A percentile compares a stretch with the other conserved stretches of the same genome.
Conservation (phyloP, 2,797 vertebrate genomes). For the Cryptoblepharus egeriae region DNA sequence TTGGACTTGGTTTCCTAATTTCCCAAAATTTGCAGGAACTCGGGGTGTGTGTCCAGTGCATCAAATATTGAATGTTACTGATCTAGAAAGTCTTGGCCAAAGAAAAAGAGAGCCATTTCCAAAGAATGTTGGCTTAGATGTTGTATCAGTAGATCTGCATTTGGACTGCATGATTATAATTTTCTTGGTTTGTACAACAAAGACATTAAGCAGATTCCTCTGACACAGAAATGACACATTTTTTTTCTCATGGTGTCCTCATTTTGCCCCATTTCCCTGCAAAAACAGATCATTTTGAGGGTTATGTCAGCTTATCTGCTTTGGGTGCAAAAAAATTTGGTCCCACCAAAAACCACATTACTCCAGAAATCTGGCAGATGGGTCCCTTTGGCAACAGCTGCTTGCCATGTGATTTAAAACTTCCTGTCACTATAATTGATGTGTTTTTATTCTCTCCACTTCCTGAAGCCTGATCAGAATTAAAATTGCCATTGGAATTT, state of each 20-base stretch:
- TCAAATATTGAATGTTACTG: not conserved
- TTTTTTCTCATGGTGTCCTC: conserved; percentile 69
- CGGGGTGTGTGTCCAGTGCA: not conserved
- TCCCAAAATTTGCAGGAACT: not conserved
- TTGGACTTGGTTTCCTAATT: conserved; percentile 9
- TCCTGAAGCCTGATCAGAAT: conserved; percentile 96
- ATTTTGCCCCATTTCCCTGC: conserved; percentile 71
- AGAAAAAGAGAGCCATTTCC: conserved; percentile 17
- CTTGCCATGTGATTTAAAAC: conserved; percentile 95
- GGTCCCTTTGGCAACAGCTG: conserved; percentile 90
- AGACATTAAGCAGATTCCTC: conserved; percentile 46
- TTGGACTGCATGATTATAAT: conserved; percentile 9
- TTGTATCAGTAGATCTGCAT: not conserved
- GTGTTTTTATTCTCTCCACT: conserved; percentile 95
- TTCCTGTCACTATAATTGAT: conserved; percentile 99
- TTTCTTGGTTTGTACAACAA: conserved; percentile 54
- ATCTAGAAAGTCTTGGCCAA: conserved; percentile 39
- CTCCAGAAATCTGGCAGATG: conserved; percentile 81
- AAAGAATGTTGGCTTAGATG: conserved; percentile 27
- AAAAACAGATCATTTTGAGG: conserved; percentile 73
- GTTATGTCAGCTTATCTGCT: conserved; percentile 77
- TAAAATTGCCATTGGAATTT: conserved; percentile 91
- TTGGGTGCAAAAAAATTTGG: conserved; percentile 78
- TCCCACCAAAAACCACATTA: conserved; percentile 76
- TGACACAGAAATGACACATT: conserved; percentile 66